Base-by-base conservation (phyloP, 2,113 vertebrate genomes). In the Murina feae region DNA sequence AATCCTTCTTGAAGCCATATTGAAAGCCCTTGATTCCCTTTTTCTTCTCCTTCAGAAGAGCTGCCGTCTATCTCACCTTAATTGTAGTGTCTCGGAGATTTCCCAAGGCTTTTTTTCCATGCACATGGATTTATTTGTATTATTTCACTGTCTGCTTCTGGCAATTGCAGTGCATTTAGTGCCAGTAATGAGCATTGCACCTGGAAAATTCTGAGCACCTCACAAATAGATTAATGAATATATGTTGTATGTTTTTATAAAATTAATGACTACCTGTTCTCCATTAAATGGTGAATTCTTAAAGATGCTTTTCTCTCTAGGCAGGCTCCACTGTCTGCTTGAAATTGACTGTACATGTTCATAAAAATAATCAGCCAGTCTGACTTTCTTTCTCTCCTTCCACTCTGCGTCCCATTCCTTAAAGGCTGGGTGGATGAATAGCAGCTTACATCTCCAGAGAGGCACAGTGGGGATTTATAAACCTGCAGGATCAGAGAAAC, bases 71-170 rank as follows among this genome's bases (percentile, higher is more conserved):
- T 72, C 90, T 80, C 2, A 1, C 74, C 81, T 89, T 96, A 93
- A 94, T 83, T 90, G 86, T 49, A 90, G 91, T 68, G 80, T 92
- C 96, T 95, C 37, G 0, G 55, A 79, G 90, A 93, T 75, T 88
- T 97, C 97, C 92, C 83, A 44, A 85, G 95, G 72, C 87, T 91
- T 85, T 93, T 93, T 83, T 42, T 53, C 53, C 53, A 44, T 75
- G 82, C 88, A 53, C 88, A 28, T 37, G 58, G 88, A 75, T 91
- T 95, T 95, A 86, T 95, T 95, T 96, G 89, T 84, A 80, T 94
- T 96, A 94, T 89, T 95, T 94, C 93, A 91, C 86, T 96, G 74
- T 90, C 93, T 97, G 93, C 78, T 86, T 87, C 95, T 91, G 81
- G 90, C 86, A 91, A 60, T 20, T 3, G 47, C 51, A 23, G 39